Evolutionary conservation across 1,140 invertebrate genomes (phyloP), one percentile per base, ranked within the genome.

Genomic region (Mamestra configurata): DNA sequence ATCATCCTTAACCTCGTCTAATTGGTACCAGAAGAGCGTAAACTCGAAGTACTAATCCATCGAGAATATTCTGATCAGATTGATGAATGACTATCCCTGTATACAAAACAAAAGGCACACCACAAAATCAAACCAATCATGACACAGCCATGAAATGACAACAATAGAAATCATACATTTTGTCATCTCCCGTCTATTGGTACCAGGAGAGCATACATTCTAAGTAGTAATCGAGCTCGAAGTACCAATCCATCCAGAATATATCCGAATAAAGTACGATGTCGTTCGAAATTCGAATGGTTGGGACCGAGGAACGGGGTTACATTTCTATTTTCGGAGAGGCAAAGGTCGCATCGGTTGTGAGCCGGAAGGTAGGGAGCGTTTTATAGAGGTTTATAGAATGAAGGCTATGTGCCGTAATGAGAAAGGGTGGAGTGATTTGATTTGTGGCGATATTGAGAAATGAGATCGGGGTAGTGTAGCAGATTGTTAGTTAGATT

Each of bases 161-260:
- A 57, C 10, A 57, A 3, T 27, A 55, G 1, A 57, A 27, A 5
- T 27, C 2, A 18, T 7, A 7, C 1, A 66, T 49, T n/a, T n/a
- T 15, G 0, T 15, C 43, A 40, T 18, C 20, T 18, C 18, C 2
- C 0, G 8, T 5, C 10, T 20, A 57, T 57, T n/a, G 22, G 66
- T 70, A 70, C 66, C 66, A 70, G 66, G 66, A n/a, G 5, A 22
- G 11, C 66, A 70, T 46, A 49, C 11, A 70, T 70, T n/a, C 22
- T 15, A 70, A 70, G 66, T 15, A 24, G 40, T 70, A 43, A 70
- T 46, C 40, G 40, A 46, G 27, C n/a, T 64, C 27, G 22, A 59
- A 59, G 55, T 31, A 70, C 22, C 40, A 70, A 70, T 43, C 10
- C 24, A 70, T 43, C 22, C 22, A n/a, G 66, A 70, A 22, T 46